These are phyloP conservation scores for Lycia hirtaria DNA, from an alignment of 2,888 invertebrate species.

Conservation along the genomic window DNA sequence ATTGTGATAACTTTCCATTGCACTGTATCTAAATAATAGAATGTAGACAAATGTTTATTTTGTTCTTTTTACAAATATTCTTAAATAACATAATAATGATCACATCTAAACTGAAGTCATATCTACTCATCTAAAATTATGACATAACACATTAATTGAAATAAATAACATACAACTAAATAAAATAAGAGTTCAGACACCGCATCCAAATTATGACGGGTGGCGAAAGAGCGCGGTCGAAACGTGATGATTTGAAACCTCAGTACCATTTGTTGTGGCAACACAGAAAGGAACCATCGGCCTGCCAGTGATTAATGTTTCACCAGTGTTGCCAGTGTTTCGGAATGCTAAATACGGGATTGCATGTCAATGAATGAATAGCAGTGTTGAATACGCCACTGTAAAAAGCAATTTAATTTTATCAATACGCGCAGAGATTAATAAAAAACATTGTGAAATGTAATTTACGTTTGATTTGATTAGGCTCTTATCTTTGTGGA, in stretches of 20 bases:
- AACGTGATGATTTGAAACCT: constrained; percentile 56
- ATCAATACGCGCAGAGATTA: constrained; percentile 1
- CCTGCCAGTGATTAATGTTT: constrained; percentile 49
- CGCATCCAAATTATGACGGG: constrained; percentile 58
- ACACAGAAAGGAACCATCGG: constrained; percentile 44
- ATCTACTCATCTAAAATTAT: too few species aligned
- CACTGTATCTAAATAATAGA: too few species aligned
- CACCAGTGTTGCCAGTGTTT: constrained; percentile 31
- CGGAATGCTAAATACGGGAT: constrained; percentile 42
- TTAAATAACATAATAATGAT: too few species aligned
- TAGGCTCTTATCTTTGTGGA: not conserved
- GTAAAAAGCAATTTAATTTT: constrained; percentile 26
- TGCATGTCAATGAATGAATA: constrained; percentile 41
- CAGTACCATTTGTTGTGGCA: constrained; percentile 43
- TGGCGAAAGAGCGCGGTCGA: constrained; percentile 62
- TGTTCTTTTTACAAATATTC: too few species aligned
- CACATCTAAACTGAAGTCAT: too few species aligned
- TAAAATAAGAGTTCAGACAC: not conserved
- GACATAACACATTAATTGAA: too few species aligned
- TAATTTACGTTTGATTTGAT: constrained; percentile 7
- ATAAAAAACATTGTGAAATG: not conserved
- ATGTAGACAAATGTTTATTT: too few species aligned
- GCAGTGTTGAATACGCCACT: constrained; percentile 22
- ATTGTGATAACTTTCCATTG: too few species aligned
- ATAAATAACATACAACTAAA: too few species aligned